These are phyloP conservation scores for Exaiptasia diaphana DNA, from an alignment of 64 coral and sea anemone species.

Conservation along the genomic window DNA sequence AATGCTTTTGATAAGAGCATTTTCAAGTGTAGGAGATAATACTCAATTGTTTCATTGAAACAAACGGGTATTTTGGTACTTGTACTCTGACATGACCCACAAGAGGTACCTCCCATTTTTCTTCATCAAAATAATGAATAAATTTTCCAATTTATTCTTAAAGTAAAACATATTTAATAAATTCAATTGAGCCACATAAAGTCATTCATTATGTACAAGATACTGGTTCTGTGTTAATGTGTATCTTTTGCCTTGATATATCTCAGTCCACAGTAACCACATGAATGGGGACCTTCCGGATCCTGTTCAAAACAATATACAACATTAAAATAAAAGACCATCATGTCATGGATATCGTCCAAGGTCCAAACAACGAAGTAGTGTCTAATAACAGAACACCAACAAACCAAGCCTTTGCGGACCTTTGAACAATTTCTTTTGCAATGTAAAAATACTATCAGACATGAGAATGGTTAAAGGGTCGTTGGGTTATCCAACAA, in stretches of 20 bases:
- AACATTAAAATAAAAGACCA: not conserved
- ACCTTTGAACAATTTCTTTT: not conserved
- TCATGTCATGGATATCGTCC: no score
- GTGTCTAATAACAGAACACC: not conserved
- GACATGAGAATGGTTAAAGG: not conserved
- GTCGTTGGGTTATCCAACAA: no score
- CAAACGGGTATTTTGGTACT: no score
- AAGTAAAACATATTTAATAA: no score
- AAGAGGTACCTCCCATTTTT: no score
- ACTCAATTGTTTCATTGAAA: no score
- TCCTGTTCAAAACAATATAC: conserved; percentile 36
- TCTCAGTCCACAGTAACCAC: conserved; percentile 90
- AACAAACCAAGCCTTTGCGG: not conserved
- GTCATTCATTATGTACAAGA: not conserved
- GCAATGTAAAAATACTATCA: not conserved
- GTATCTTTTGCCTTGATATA: conserved; percentile 63
- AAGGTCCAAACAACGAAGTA: not conserved
- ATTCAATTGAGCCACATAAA: no score
- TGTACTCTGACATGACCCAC: no score
- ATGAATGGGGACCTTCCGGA: conserved; percentile 69
- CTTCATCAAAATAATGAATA: no score
- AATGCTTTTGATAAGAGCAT: no score
- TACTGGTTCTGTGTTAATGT: not conserved
- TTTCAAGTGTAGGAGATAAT: no score
- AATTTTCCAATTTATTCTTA: no score